A percentile compares a stretch with the other conserved stretches of the same genome.
Evolutionary conservation across 2,113 vertebrate genomes (phyloP).

Genomic region (Naja naja): DNA sequence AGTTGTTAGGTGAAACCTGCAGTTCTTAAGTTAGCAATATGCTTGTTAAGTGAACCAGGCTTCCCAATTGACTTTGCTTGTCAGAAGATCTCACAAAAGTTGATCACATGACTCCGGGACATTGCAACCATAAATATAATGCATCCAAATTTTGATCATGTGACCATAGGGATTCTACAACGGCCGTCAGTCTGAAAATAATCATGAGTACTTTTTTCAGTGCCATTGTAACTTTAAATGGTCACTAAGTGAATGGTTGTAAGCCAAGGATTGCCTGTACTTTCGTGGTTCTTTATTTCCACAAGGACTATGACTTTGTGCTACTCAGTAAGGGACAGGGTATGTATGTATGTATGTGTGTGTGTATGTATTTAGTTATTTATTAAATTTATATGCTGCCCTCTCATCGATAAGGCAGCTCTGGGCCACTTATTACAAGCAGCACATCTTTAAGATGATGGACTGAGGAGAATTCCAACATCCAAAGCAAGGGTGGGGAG

Average conservation of each 20-base stretch:
- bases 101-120: background rate
- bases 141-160: background rate
- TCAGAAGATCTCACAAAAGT: too few species aligned
- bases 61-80: background rate
- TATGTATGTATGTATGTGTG: background rate
- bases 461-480: background rate
- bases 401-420: background rate
- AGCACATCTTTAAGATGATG: background rate
- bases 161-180: background rate
- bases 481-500: background rate
- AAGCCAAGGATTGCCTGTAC: background rate
- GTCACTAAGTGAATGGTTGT: background rate
- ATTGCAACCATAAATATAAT: background rate
- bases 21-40: background rate
- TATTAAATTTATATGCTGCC: background rate
- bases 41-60: background rate
- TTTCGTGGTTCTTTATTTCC: background rate
- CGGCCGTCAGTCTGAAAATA: rapidly evolving
- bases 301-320: background rate
- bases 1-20: background rate
- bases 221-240: background rate
- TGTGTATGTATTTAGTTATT: background rate
- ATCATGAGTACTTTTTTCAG: background rate
- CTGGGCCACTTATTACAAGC: background rate
- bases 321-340: background rate